Evolutionary conservation across 2,797 vertebrate genomes (phyloP).

Genomic region (Pangasius mekongensis): DNA sequence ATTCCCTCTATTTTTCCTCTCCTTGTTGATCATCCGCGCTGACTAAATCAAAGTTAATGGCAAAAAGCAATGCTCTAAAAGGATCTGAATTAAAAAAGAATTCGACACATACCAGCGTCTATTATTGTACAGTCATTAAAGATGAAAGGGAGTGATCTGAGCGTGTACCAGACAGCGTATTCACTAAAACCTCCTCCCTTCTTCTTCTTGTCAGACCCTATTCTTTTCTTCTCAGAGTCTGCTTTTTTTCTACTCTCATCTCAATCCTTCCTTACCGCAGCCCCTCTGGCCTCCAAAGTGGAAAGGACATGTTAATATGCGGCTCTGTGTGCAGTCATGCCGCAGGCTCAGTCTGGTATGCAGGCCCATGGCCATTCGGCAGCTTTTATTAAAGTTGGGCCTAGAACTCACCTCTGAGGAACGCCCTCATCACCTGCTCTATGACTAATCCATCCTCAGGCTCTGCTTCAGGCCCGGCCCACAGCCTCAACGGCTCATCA

Average conservation of each 20-base stretch:
- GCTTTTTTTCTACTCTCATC: conserved; percentile 22
- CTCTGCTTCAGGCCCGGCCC: conserved; percentile 40
- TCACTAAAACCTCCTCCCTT: conserved; percentile 37
- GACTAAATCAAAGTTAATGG: conserved; percentile 56
- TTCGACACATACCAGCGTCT: conserved; percentile 6
- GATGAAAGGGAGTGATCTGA: conserved; percentile 47
- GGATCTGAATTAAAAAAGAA: background rate
- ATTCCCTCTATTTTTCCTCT: conserved; percentile 16
- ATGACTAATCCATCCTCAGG: conserved; percentile 57
- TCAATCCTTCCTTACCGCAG: conserved; percentile 34
- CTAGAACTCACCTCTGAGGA: conserved; percentile 59
- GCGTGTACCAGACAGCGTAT: conserved; percentile 15
- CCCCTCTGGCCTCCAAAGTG: conserved; percentile 46
- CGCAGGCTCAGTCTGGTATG: conserved; percentile 58
- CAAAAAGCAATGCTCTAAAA: conserved; percentile 29
- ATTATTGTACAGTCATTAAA: conserved; percentile 69
- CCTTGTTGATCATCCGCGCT: conserved; percentile 71
- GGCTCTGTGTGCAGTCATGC: conserved; percentile 40
- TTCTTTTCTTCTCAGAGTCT: conserved; percentile 41
- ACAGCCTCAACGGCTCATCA: conserved; percentile 53
- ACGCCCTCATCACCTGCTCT: conserved; percentile 60
- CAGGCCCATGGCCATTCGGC: conserved; percentile 48
- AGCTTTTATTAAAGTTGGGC: conserved; percentile 62
- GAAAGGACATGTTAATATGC: conserved; percentile 59
- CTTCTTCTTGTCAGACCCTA: conserved; percentile 42